Conservation (phyloP, 2,888 invertebrate genomes). For the Uropetala carovei region DNA sequence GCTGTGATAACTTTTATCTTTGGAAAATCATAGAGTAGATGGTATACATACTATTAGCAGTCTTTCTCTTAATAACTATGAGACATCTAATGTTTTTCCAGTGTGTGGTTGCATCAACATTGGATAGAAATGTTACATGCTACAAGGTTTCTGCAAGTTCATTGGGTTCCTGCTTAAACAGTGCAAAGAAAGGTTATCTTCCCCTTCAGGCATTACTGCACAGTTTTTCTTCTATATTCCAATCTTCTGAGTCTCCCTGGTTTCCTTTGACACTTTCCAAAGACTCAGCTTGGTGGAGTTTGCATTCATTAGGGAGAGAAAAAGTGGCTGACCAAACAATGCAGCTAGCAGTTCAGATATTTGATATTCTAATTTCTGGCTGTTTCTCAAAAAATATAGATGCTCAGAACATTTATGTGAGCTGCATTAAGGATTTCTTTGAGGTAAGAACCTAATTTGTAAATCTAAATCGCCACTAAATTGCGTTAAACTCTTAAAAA, state of each 20-base stretch:
- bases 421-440: constrained; percentile 65
- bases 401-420: constrained; percentile 36
- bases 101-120: background rate
- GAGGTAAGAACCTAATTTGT: constrained; percentile 62
- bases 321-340: constrained; percentile 72
- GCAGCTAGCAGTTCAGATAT: constrained; percentile 74
- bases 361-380: constrained; percentile 77
- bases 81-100: background rate
- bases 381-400: constrained; percentile 71
- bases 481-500: no score
- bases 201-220: constrained; percentile 79
- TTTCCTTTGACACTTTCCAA: constrained; percentile 67
- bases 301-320: background rate
- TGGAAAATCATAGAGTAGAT: no score
- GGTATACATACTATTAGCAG: no score
- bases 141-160: constrained; percentile 70
- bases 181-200: constrained; percentile 76
- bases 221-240: constrained; percentile 77
- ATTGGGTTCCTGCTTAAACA: constrained; percentile 73
- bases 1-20: no score
- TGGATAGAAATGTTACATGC: background rate
- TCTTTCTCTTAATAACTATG: background rate
- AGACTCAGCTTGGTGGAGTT: constrained; percentile 72
- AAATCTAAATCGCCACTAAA: no score
- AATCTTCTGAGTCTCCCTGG: constrained; percentile 66